These are phyloP conservation scores for Petrocephalus zakoni DNA, from an alignment of 2,113 vertebrate genomes.

Conservation along the genomic window DNA sequence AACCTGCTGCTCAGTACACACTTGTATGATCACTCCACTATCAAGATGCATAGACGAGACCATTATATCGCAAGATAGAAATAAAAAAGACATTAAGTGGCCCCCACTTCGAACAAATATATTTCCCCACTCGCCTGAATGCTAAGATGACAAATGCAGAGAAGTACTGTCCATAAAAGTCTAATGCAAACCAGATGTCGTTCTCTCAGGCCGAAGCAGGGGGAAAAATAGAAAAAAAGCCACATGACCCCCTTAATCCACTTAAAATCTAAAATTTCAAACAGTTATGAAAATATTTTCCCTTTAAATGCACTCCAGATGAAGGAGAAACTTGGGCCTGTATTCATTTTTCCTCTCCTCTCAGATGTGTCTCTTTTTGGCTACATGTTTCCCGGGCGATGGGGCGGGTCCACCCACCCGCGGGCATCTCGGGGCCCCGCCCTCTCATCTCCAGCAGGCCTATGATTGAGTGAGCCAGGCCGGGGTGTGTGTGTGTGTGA, in stretches of 20 bases:
- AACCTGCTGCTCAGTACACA: constrained; percentile 27
- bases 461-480: background rate
- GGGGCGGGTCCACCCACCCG: background rate
- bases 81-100: constrained; percentile 21
- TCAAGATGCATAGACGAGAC: constrained; percentile 38
- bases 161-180: constrained; percentile 39
- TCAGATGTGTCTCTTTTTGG: constrained; percentile 31
- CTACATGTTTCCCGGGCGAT: constrained; percentile 35
- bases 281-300: constrained; percentile 61
- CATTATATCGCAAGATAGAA: constrained; percentile 28
- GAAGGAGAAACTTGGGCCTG: constrained; percentile 41
- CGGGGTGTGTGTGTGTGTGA: background rate
- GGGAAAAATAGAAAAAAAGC: constrained; percentile 25
- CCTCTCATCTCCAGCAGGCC: background rate
- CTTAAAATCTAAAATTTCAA: constrained; percentile 59
- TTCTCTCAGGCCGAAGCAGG: constrained; percentile 18
- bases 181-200: constrained; percentile 55
- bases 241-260: constrained; percentile 49
- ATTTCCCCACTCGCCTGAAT: constrained; percentile 17
- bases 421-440: background rate
- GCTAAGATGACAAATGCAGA: constrained; percentile 47
- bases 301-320: constrained; percentile 54
- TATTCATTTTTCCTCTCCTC: constrained; percentile 29
- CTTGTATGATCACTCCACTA: constrained; percentile 28
- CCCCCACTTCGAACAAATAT: constrained; percentile 18